Evolutionary conservation across 2,113 vertebrate species (phyloP).

Genomic region (Kobus ellipsiprymnus): DNA sequence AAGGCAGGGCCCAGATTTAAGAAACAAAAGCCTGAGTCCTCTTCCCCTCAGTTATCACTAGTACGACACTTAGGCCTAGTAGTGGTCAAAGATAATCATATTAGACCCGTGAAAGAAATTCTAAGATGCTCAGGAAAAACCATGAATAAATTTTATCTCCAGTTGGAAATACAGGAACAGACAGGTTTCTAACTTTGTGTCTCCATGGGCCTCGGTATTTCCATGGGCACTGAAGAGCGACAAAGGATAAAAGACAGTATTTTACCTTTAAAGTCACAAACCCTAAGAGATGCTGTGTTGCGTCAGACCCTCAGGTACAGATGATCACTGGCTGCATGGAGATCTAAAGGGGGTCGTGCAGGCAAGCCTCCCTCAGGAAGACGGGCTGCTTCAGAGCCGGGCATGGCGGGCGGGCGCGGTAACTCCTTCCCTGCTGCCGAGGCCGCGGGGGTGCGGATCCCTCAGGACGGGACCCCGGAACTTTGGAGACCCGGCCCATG

Average conservation of each 20-base stretch:
- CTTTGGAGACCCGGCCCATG: neutral
- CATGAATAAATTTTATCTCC: neutral
- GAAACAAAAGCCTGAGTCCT: too few species aligned
- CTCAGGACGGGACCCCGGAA: neutral
- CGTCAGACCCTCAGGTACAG: slow-evolving; percentile 37
- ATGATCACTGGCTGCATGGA: slow-evolving; percentile 34
- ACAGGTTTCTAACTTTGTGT: neutral
- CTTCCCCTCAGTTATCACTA: neutral
- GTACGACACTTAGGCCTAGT: neutral
- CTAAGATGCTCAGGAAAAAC: neutral
- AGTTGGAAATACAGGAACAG: neutral
- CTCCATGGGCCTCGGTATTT: neutral
- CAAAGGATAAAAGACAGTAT: slow-evolving; percentile 51
- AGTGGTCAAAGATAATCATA: neutral
- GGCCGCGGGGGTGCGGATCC: fast-evolving
- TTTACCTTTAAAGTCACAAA: slow-evolving; percentile 47
- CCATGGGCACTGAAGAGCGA: slow-evolving; percentile 28
- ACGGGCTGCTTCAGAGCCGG: neutral
- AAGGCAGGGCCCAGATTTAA: neutral
- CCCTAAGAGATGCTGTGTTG: neutral
- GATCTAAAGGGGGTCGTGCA: neutral
- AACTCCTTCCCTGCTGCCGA: neutral
- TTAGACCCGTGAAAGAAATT: neutral
- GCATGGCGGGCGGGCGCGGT: fast-evolving
- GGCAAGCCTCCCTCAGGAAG: slow-evolving; percentile 16